Evolutionary conservation across 2,888 invertebrate genomes (phyloP).

Genomic region (Allygus modestus): DNA sequence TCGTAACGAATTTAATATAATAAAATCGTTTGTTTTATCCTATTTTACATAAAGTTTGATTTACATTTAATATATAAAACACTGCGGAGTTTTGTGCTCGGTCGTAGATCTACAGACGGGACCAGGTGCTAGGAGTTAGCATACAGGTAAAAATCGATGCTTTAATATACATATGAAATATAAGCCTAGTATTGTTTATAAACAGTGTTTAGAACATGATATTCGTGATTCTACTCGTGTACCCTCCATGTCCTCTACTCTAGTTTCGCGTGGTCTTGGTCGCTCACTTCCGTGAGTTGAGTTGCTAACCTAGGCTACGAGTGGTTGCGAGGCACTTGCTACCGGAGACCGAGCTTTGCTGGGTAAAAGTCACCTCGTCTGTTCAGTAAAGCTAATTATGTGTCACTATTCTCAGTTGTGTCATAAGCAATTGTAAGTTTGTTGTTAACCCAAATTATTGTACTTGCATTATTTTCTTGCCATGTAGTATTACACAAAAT

Average conservation of each 20-base stretch:
- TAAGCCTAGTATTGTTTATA: constrained; percentile 48
- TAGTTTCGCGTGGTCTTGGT: constrained; percentile 49
- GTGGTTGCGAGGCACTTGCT: constrained; percentile 20
- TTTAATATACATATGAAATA: constrained; percentile 59
- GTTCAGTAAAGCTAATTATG: too few species aligned
- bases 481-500: too few species aligned
- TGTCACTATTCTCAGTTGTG: too few species aligned
- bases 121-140: constrained; percentile 40
- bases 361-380: too few species aligned
- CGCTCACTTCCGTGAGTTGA: constrained; percentile 16
- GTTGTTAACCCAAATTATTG: too few species aligned
- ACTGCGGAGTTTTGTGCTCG: constrained; percentile 53
- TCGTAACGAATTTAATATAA: constrained; percentile 51
- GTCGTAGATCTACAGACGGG: constrained; percentile 29
- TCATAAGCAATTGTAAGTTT: too few species aligned
- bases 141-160: constrained; percentile 60
- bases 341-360: too few species aligned
- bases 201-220: constrained; percentile 57
- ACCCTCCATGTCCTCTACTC: constrained; percentile 50
- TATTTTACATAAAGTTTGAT: constrained; percentile 50
- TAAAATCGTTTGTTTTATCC: constrained; percentile 45
- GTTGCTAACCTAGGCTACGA: constrained; percentile 39
- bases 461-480: too few species aligned
- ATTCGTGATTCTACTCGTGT: constrained; percentile 8
- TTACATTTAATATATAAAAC: constrained; percentile 59